Conservation (phyloP, 1,140 invertebrate genomes). For the Orchesella cincta region DNA sequence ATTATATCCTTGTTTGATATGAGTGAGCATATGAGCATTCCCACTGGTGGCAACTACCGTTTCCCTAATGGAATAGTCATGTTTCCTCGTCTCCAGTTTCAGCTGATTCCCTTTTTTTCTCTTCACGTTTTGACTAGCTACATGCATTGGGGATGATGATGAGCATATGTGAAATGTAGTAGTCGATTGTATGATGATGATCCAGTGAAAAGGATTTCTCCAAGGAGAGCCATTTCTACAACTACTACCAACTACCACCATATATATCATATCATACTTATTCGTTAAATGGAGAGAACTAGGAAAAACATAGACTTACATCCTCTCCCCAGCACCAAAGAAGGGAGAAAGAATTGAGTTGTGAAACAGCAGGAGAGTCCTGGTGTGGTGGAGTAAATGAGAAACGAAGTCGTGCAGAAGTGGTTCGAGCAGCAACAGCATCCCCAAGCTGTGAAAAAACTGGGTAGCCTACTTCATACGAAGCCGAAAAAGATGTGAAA, state of each 20-base stretch:
- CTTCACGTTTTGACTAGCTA: no score
- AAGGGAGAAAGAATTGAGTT: not conserved
- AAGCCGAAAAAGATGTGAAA: not conserved
- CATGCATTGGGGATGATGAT: constrained; percentile 1
- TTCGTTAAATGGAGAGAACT: no score
- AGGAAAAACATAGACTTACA: no score
- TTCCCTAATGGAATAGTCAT: constrained; percentile 46
- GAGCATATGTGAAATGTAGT: no score
- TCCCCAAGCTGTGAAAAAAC: not conserved
- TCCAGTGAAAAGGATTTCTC: no score
- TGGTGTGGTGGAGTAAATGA: not conserved
- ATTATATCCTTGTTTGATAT: no score
- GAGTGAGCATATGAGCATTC: not conserved
- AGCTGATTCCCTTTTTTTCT: constrained; percentile 1
- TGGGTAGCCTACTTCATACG: not conserved
- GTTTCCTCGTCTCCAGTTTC: constrained; percentile 33
- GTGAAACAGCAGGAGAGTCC: not conserved
- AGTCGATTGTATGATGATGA: no score
- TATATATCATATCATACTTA: no score
- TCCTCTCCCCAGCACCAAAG: no score
- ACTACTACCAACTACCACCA: no score
- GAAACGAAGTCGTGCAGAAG: constrained; percentile 24
- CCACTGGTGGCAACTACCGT: constrained; percentile 34
- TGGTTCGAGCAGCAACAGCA: constrained; percentile 11
- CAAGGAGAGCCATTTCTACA: no score